Conservation (phyloP, 2,113 vertebrate species). For the Phoenicopterus ruber region DNA sequence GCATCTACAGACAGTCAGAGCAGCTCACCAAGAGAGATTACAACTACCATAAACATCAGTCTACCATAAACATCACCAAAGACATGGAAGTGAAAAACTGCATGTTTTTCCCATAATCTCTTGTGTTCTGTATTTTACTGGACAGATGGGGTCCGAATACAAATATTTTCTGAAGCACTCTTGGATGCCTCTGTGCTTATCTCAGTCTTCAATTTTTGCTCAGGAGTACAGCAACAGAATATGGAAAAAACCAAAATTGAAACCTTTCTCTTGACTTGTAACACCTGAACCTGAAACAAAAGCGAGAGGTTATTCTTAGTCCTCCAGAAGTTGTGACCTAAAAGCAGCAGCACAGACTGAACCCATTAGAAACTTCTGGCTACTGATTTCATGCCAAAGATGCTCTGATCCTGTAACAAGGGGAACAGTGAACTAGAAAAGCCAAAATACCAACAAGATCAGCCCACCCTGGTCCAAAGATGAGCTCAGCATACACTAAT, state of each 20-base stretch:
- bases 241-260: background rate
- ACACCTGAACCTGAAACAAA: background rate
- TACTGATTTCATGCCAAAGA: background rate
- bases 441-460: background rate
- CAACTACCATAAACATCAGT: background rate
- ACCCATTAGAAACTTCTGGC: background rate
- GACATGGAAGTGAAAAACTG: background rate
- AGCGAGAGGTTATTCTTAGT: background rate
- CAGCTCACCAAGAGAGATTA: background rate
- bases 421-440: background rate
- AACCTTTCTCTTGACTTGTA: background rate
- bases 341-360: background rate
- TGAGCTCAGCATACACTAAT: background rate
- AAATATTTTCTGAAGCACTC: background rate
- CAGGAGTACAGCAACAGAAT: background rate
- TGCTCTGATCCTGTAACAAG: background rate
- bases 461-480: background rate
- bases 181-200: background rate
- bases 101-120: background rate
- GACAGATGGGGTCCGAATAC: background rate
- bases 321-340: background rate
- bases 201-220: background rate
- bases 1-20: background rate
- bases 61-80: background rate
- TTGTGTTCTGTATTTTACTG: background rate